Conservation (phyloP, 2,113 vertebrate species). For the Poeciliopsis retropinna region DNA sequence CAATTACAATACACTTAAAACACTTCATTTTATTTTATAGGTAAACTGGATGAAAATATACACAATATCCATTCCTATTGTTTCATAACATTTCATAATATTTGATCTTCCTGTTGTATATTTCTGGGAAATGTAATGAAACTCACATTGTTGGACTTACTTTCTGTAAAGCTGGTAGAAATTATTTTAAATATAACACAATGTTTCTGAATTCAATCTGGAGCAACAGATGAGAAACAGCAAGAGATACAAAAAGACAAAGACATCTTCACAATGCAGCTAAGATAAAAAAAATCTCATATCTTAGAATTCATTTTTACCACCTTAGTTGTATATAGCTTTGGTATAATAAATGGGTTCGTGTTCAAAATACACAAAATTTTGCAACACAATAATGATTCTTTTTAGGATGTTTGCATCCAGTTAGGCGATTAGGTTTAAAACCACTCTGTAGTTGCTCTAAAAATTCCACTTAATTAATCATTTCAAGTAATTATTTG, state of each 20-base stretch:
- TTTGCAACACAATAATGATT: background rate
- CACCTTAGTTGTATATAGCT: background rate
- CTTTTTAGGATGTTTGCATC: background rate
- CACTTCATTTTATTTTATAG: slow-evolving; percentile 69
- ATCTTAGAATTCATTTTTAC: no score
- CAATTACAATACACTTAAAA: slow-evolving; percentile 66
- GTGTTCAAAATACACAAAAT: background rate
- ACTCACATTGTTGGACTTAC: slow-evolving; percentile 70
- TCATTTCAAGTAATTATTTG: no score
- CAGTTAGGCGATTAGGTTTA: background rate
- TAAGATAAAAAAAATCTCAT: background rate
- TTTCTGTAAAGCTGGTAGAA: slow-evolving; percentile 68
- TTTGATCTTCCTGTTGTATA: slow-evolving; percentile 79
- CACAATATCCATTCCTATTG: slow-evolving; percentile 75
- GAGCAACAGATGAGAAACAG: slow-evolving; percentile 15
- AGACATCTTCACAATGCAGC: background rate
- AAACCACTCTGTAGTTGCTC: background rate
- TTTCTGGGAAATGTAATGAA: slow-evolving; percentile 81
- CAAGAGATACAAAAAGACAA: background rate
- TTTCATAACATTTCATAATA: slow-evolving; percentile 78
- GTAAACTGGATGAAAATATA: slow-evolving; percentile 68
- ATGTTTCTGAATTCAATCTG: slow-evolving; percentile 62
- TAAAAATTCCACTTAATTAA: background rate
- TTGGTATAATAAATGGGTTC: background rate
- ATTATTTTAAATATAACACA: slow-evolving; percentile 50